Evolutionary conservation across 2,888 invertebrate species (phyloP).

Genomic region (Imbricaverruca yamaguchii): DNA sequence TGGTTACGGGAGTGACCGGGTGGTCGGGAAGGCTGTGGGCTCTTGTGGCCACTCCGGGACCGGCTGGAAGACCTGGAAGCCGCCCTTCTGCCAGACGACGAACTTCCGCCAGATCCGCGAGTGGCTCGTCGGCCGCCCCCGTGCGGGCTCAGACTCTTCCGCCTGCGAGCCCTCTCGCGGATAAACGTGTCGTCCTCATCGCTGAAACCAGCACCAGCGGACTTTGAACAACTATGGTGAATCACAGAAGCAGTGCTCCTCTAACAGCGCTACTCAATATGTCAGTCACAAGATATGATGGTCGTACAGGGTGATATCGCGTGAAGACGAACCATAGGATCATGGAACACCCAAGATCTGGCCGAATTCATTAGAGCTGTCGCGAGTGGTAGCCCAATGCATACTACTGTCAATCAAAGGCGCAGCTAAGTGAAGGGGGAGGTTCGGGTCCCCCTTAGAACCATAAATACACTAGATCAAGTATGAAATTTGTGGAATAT

Average conservation of each 20-base stretch:
- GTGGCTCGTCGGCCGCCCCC: neutral
- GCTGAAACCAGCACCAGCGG: neutral
- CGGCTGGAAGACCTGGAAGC: neutral
- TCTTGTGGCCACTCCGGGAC: neutral
- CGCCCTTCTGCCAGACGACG: neutral
- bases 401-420: too few relatives aligned
- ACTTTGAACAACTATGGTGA: too few relatives aligned
- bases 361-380: too few relatives aligned
- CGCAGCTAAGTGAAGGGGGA: too few relatives aligned
- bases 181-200: constrained; percentile 2
- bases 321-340: neutral
- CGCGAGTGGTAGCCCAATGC: too few relatives aligned
- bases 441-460: too few relatives aligned
- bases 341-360: too few relatives aligned
- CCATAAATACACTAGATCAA: too few relatives aligned
- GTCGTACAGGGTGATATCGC: neutral
- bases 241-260: too few relatives aligned
- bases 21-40: neutral
- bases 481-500: too few relatives aligned
- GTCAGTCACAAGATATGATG: neutral
- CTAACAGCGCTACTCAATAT: neutral
- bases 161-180: neutral
- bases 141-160: neutral
- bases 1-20: too few relatives aligned
- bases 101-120: too few relatives aligned